These are phyloP conservation scores for Drosophila aff. DNA, from an alignment of 1,140 invertebrate genomes.

Conservation along the genomic window DNA sequence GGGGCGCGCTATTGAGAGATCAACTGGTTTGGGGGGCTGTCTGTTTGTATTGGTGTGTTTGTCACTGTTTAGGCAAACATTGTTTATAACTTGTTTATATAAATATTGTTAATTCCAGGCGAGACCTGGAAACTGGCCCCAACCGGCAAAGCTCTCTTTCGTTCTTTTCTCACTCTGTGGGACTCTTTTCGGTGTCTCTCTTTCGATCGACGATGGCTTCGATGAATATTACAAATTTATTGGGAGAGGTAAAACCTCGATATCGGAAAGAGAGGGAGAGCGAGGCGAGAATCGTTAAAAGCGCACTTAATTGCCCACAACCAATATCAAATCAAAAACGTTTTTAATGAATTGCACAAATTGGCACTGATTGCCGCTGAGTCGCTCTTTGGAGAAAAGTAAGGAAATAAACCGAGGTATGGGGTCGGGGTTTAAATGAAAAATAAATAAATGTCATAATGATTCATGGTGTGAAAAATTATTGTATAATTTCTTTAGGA, in stretches of 20 bases:
- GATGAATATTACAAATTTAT: conserved; percentile 73
- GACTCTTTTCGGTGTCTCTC: conserved; percentile 22
- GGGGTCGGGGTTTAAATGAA: conserved; percentile 16
- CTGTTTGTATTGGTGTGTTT: conserved; percentile 64
- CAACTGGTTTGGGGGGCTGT: conserved; percentile 65
- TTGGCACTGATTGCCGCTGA: conserved; percentile 65
- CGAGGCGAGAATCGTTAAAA: conserved; percentile 64
- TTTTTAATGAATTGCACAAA: conserved; percentile 82
- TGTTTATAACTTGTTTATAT: conserved; percentile 84
- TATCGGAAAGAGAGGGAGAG: conserved; percentile 20
- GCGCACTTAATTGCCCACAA: conserved; percentile 73
- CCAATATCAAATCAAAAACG: conserved; percentile 77
- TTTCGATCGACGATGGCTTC: conserved; percentile 32
- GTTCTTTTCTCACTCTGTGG: conserved; percentile 12
- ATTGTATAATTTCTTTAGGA: neutral
- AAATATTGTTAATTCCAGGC: conserved; percentile 79
- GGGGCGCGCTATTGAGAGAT: conserved; percentile 53
- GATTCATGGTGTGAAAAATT: conserved; percentile 14
- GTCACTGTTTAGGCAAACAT: conserved; percentile 82
- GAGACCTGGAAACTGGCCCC: conserved; percentile 62
- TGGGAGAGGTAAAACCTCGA: conserved; percentile 23
- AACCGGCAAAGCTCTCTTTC: conserved; percentile 44
- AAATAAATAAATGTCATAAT: conserved; percentile 30
- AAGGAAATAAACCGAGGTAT: conserved; percentile 26
- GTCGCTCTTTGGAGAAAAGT: conserved; percentile 35